Conservation (phyloP, 1,140 invertebrate species). For the Triops longicaudatus region DNA sequence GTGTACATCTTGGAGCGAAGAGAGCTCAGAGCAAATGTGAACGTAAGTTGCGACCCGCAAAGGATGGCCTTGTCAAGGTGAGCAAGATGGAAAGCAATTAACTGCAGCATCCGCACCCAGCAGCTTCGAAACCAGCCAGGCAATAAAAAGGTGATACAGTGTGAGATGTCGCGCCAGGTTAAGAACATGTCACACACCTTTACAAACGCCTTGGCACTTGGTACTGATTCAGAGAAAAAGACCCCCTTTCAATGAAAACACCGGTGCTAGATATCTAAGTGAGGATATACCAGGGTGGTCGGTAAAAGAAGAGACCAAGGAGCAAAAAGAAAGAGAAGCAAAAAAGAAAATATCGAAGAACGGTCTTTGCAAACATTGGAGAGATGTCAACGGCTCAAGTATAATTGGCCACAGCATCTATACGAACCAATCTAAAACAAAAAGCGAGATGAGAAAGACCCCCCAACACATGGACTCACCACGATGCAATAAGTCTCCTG, state of each 20-base stretch:
- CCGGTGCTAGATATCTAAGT: too few relatives aligned
- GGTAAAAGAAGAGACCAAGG: too few relatives aligned
- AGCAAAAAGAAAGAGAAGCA: too few relatives aligned
- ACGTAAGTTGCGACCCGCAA: background rate
- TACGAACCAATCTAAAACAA: background rate
- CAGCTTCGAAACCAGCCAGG: background rate
- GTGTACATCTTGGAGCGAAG: background rate
- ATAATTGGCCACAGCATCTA: background rate
- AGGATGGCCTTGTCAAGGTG: conserved; percentile 5
- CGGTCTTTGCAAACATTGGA: background rate
- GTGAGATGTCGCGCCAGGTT: conserved; percentile 2
- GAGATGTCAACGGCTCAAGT: background rate
- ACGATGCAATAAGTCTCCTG: background rate
- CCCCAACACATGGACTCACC: background rate
- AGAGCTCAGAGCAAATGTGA: background rate
- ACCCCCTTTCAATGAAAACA: background rate
- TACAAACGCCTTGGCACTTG: background rate
- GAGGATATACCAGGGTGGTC: too few relatives aligned
- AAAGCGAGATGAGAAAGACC: background rate
- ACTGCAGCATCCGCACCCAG: conserved; percentile 9
- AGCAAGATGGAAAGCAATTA: conserved; percentile 15
- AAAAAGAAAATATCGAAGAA: too few relatives aligned
- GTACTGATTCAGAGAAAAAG: background rate
- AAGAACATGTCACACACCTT: conserved; percentile 6
- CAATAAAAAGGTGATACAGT: conserved; percentile 8